Conservation (phyloP, 92 coral and sea anemone genomes). For the Plumapathes pennacea region DNA sequence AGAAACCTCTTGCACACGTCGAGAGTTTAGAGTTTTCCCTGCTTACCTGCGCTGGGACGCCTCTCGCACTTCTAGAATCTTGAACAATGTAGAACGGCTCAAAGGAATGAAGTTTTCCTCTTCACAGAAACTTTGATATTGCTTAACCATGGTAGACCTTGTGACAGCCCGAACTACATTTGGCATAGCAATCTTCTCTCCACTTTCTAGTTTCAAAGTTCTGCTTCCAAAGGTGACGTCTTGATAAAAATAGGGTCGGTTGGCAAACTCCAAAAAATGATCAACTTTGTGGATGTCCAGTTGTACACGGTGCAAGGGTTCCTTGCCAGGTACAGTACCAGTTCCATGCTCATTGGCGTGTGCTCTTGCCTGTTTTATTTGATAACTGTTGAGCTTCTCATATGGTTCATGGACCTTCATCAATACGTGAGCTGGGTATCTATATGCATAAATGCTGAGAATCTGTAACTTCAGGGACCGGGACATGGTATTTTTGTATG, state of each 20-base stretch:
- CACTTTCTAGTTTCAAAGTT: constrained; percentile 35
- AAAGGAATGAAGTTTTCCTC: background rate
- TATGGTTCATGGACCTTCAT: constrained; percentile 48
- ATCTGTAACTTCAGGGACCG: constrained; percentile 43
- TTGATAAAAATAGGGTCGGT: constrained; percentile 46
- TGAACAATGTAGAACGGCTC: background rate
- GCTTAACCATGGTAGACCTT: constrained; percentile 14
- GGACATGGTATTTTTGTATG: constrained; percentile 26
- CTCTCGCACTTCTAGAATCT: constrained; percentile 1
- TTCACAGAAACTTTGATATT: background rate
- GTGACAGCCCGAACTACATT: constrained; percentile 36
- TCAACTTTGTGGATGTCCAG: constrained; percentile 29
- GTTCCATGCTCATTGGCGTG: constrained; percentile 30
- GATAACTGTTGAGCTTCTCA: constrained; percentile 26
- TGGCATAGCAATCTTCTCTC: constrained; percentile 45
- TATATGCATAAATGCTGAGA: constrained; percentile 38
- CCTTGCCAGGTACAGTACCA: constrained; percentile 28
- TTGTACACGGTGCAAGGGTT: constrained; percentile 13
- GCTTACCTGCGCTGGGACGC: background rate
- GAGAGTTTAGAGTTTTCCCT: background rate
- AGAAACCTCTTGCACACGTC: no score
- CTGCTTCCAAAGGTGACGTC: constrained; percentile 49
- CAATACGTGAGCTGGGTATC: constrained; percentile 26
- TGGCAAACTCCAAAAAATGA: constrained; percentile 47
- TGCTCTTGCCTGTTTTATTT: constrained; percentile 38